Evolutionary conservation across 2,888 invertebrate species (phyloP).

Genomic region (Folsomia manolachei): DNA sequence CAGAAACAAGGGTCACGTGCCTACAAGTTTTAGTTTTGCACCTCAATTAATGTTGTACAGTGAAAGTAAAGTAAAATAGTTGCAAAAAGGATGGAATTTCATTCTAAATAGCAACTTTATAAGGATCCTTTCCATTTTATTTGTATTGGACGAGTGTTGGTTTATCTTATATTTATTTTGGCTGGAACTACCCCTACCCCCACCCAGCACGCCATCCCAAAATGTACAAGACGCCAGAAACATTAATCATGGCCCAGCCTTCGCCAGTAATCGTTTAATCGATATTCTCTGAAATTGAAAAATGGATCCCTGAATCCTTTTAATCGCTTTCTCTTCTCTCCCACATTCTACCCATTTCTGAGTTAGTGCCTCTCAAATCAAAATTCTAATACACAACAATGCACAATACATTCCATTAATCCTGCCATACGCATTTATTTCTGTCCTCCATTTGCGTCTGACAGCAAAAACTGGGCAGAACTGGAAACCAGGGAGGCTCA

Average conservation of each 20-base stretch:
- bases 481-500: background rate
- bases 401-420: background rate
- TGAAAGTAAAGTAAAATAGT: no score
- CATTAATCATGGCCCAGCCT: background rate
- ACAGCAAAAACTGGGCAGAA: background rate
- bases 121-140: no score
- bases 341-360: slow-evolving; percentile 19
- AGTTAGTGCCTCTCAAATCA: background rate
- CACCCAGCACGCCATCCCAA: background rate
- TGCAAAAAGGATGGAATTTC: no score
- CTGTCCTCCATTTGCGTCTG: background rate
- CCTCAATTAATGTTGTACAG: no score
- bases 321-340: slow-evolving; percentile 13
- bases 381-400: background rate
- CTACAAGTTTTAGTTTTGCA: no score
- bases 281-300: slow-evolving; percentile 4
- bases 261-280: background rate
- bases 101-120: no score
- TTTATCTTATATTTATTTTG: no score
- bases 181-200: no score
- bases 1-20: no score
- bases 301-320: slow-evolving; percentile 10
- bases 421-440: no score
- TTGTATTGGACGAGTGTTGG: no score
- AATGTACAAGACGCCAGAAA: background rate